Evolutionary conservation across 2,888 invertebrate species (phyloP).

Genomic region (Pyrrhia umbra): DNA sequence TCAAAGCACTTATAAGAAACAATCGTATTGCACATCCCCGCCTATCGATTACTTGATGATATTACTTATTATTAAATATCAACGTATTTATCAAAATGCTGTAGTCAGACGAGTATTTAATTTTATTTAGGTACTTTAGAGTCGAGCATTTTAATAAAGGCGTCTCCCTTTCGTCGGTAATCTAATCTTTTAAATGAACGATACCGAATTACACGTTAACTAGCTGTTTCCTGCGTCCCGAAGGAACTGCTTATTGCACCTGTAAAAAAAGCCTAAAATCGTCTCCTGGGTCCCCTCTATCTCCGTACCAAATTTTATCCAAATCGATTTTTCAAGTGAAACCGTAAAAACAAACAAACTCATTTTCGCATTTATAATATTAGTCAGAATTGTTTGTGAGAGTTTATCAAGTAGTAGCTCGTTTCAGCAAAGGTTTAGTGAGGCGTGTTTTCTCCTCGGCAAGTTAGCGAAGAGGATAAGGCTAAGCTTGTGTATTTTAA

Average conservation of each 20-base stretch:
- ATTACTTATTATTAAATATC: not conserved
- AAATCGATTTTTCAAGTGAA: too few species aligned
- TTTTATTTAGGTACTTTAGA: not conserved
- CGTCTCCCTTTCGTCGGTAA: slow-evolving; percentile 25
- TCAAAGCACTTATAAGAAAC: slow-evolving; percentile 20
- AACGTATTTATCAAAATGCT: not conserved
- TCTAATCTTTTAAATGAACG: slow-evolving; percentile 37
- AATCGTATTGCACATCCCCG: slow-evolving; percentile 18
- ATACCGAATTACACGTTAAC: slow-evolving; percentile 33
- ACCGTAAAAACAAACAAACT: too few species aligned
- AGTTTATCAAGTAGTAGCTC: slow-evolving; percentile 22
- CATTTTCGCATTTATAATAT: too few species aligned
- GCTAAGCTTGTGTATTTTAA: not conserved
- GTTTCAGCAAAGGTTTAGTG: slow-evolving; percentile 7
- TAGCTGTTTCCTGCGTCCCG: too few species aligned
- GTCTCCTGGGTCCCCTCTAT: too few species aligned
- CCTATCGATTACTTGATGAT: too few species aligned
- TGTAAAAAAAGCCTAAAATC: too few species aligned
- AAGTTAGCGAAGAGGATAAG: not conserved
- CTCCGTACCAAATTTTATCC: too few species aligned
- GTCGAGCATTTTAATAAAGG: not conserved
- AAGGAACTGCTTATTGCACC: too few species aligned
- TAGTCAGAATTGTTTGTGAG: slow-evolving; percentile 35
- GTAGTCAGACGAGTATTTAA: not conserved
- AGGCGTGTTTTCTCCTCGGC: not conserved